Evolutionary conservation across 2,113 vertebrate genomes (phyloP), one percentile per base, ranked within the genome.

Genomic region (Rhineura floridana): DNA sequence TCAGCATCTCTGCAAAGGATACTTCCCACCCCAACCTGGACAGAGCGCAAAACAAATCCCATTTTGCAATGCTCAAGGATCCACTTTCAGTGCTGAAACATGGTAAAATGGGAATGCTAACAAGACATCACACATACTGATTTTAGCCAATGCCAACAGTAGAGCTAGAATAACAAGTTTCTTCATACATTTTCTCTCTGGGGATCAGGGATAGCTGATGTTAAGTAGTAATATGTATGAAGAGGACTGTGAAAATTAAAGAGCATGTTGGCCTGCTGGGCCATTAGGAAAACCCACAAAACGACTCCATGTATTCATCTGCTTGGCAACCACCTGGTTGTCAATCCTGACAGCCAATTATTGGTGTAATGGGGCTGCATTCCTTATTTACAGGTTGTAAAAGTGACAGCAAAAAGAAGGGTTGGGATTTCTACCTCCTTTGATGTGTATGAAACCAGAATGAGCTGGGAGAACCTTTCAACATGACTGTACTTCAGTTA

Each of bases 361-460:
- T 76, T 36, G 65, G 30, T 83, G 33, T 67, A 83, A 83, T 69
- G 9, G 30, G 10, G 62, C 33, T 48, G 46, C 44, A 83, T 50
- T 2, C 44, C 30, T 83, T 55, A 36, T 83, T 69, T 83, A 30
- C 44, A 83, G 81, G 8, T 6, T 70, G 39, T 69, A 70, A 83
- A 83, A 11, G 46, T 48, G n/a, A 83, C 30, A 83, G 69, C 82
- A 83, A 83, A 83, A 70, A 21, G 44, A 48, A 39, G 33, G 6
- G n/a, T 69, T 63, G 67, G 30, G n/a, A 48, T 83, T 52, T 83
- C 48, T 21, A 36, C 52, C 52, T 52, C 65, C 65, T 83, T 83
- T 83, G 65, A 70, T 83, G 65, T 83, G 17, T 70, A 70, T 70
- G 65, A n/a, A 83, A 52, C 17, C 46, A 83, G 44, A 70, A 83